A percentile compares a stretch with the other conserved stretches of the same genome.
These are phyloP conservation scores for Enhydra lutris DNA, from an alignment of 2,113 vertebrate species.

Conservation along the genomic window DNA sequence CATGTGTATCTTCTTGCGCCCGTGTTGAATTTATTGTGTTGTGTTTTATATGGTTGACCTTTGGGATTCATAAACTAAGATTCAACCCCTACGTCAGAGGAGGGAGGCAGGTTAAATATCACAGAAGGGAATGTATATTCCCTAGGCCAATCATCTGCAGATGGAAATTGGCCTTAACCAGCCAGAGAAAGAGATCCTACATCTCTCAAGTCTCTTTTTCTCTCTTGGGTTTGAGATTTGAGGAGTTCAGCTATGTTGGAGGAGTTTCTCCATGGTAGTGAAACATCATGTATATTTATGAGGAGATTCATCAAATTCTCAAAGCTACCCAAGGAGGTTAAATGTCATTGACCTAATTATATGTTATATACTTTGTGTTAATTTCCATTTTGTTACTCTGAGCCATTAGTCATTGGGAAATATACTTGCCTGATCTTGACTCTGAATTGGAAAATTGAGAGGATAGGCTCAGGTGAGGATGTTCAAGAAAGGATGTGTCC, in stretches of 20 bases:
- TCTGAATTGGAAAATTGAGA: neutral
- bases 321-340: neutral
- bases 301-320: neutral
- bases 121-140: neutral
- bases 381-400: conserved; percentile 34
- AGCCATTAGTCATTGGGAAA: neutral
- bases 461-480: neutral
- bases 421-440: neutral
- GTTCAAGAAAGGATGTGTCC: neutral
- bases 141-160: neutral
- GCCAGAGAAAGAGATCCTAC: neutral
- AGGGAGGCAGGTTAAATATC: neutral
- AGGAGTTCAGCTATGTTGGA: neutral
- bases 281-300: neutral
- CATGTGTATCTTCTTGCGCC: neutral
- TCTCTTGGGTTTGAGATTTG: neutral
- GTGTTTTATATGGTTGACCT: neutral
- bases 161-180: neutral
- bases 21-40: neutral
- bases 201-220: neutral
- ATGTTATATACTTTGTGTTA: neutral
- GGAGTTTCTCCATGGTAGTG: neutral
- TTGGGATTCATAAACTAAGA: neutral
- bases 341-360: conserved; percentile 13
- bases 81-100: neutral